A percentile compares a stretch with the other conserved stretches of the same genome.
Evolutionary conservation across 1,140 invertebrate genomes (phyloP).

Genomic region (Aphidius ervi): DNA sequence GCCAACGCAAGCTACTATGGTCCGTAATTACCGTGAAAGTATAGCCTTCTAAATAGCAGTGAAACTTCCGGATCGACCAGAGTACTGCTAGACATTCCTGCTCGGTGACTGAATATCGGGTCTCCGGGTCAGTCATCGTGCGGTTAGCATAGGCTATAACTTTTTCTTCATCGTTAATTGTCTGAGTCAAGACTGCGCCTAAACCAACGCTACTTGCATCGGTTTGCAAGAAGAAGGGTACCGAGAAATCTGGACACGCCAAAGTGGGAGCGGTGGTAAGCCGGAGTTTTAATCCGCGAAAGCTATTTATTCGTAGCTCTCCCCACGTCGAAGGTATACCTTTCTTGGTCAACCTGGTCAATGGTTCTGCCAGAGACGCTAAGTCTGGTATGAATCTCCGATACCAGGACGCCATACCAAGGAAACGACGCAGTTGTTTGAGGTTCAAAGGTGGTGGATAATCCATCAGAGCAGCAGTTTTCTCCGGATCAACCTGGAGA

Average conservation of each 20-base stretch:
- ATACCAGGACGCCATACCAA: no score
- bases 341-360: slow-evolving; percentile 26
- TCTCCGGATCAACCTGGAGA: no score
- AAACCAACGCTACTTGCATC: slow-evolving; percentile 28
- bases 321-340: slow-evolving; percentile 18
- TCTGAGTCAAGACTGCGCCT: slow-evolving; percentile 31
- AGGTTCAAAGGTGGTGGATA: no score
- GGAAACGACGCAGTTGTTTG: no score
- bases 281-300: slow-evolving; percentile 19
- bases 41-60: slow-evolving; percentile 39
- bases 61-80: slow-evolving; percentile 24
- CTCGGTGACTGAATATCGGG: slow-evolving; percentile 39
- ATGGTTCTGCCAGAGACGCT: slow-evolving; percentile 26
- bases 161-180: slow-evolving; percentile 25
- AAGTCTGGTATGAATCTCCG: neutral
- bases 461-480: no score
- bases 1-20: slow-evolving; percentile 42
- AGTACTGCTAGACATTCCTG: slow-evolving; percentile 31
- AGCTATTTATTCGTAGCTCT: slow-evolving; percentile 12
- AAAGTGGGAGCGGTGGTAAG: slow-evolving; percentile 26
- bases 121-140: neutral
- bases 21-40: slow-evolving; percentile 46
- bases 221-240: slow-evolving; percentile 22
- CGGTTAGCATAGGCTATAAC: slow-evolving; percentile 25
- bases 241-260: slow-evolving; percentile 23